Evolutionary conservation across 2,888 invertebrate genomes (phyloP), one percentile per base, ranked within the genome.

Genomic region (Rambutsinella grinnellia): DNA sequence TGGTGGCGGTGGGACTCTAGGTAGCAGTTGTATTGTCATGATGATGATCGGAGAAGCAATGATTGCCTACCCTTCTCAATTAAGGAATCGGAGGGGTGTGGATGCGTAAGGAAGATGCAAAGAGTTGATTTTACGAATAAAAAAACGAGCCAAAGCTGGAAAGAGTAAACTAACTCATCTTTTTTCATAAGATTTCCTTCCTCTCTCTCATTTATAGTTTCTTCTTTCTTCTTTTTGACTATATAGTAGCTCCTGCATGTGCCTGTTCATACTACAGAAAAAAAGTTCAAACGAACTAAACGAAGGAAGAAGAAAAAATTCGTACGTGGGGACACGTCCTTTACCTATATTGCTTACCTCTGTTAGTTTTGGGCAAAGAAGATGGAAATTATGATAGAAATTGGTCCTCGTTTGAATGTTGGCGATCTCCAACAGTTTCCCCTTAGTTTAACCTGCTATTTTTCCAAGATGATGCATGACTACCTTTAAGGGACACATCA

Each of bases 51-150:
- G 65, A 65, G 76, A 65, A 69, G 76, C 76, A 76, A 76, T 76
- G 63, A 69, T 76, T 76, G 76, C 69, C 65, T 76, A 76, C 69
- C 76, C 69, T 76, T 76, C 76, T 76, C 69, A 76, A 76, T 76
- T 76, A 76, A 69, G 75, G 63, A 69, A 65, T 69, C 65, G 65
- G 69, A 65, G 69, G 68, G 68, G 76, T 69, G 69, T 69, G 76
- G 68, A 65, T 69, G 69, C 57, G 76, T 69, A 69, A 76, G 76
- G 58, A 76, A 69, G 76, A 76, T 76, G 75, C 68, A 58, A 44
- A 68, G n/a, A n/a, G n/a, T n/a, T n/a, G n/a, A n/a, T n/a, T n/a
- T n/a, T n/a, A n/a, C n/a, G n/a, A n/a, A n/a, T n/a, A n/a, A n/a
- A n/a, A n/a, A n/a, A n/a, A n/a, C n/a, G n/a, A n/a, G n/a, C n/a